These are phyloP conservation scores for Andrena bicolor DNA, from an alignment of 2,888 invertebrate species.

Conservation along the genomic window DNA sequence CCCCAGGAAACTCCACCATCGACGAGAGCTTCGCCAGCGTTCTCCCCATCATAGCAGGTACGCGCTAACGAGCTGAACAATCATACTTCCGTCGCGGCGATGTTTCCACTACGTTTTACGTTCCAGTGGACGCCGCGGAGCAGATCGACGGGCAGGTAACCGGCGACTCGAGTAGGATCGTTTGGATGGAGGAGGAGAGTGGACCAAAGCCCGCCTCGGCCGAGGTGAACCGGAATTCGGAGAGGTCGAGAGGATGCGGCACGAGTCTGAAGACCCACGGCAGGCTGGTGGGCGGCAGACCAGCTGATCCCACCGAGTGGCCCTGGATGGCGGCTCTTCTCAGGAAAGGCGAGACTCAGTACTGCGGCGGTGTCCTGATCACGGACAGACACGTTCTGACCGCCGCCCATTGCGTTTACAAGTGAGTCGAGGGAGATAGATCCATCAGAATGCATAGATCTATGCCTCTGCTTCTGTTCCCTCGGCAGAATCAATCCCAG, in stretches of 20 bases:
- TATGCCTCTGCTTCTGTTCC: background rate
- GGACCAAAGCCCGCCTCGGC: background rate
- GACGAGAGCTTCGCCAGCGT: conserved; percentile 63
- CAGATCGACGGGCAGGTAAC: background rate
- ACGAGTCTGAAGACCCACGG: conserved; percentile 86
- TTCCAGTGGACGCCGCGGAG: conserved; percentile 2
- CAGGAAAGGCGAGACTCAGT: conserved; percentile 87
- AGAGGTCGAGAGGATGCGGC: conserved; percentile 86
- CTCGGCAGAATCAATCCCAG: conserved; percentile 86
- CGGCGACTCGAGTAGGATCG: conserved; percentile 1
- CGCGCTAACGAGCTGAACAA: background rate
- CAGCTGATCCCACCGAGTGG: conserved; percentile 90
- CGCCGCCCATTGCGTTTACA: conserved; percentile 89
- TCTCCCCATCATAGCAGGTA: conserved; percentile 76
- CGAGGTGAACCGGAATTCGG: conserved; percentile 47
- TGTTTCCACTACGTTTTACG: background rate
- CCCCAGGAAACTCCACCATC: conserved; percentile 17
- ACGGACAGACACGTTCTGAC: conserved; percentile 92
- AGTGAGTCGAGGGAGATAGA: conserved; percentile 55
- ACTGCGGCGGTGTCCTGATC: conserved; percentile 93
- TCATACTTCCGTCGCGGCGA: no score
- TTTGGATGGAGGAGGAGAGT: conserved; percentile 18
- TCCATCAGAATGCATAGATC: no score
- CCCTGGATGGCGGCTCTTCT: conserved; percentile 94
- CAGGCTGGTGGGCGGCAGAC: conserved; percentile 88